Evolutionary conservation across 2,113 vertebrate genomes (phyloP), one percentile per base, ranked within the genome.

Genomic region (Callionymus lyra): DNA sequence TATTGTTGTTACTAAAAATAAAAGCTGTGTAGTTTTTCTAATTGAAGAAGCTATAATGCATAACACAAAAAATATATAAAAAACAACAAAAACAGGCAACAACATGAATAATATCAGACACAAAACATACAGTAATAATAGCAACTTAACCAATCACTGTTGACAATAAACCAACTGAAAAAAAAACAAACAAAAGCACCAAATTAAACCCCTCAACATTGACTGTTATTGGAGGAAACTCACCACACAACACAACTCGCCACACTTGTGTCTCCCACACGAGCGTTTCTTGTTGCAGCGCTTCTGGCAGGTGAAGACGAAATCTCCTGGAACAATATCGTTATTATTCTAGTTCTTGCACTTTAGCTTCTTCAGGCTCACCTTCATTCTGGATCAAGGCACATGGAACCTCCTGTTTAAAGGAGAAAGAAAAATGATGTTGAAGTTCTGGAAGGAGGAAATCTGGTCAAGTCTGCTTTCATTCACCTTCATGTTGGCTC

Each of bases 241-340:
- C 72, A 99, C 95, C 86, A 97, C 90, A 76, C 95, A 99, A 59
- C 95, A 99, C 57, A 93, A 78, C 82, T 97, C 92, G 37, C 86
- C 89, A 72, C 93, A 97, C 63, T 97, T 99, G 79, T 99, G 95
- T 35, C 95, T 82, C 33, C 94, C 93, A 64, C 95, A 98, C 1
- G 86, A 89, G 41, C 92, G 88, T 38, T 98, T 98, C 84, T 95
- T 98, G 76, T 76, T 93, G 76, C 95, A 99, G 48, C 92, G 84
- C 51, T 81, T 91, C 75, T 98, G 92, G 49, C 94, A 99, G 33
- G 90, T 87, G 73, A 97, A 98, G 16, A 88, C 72, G 34, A 90
- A 84, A 66, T 91, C 87, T 45, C 80, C 87, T 93, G 50, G 13
- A 38, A 8, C 9, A 5, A 18, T 21, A 33, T 39, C 64, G 51